Conservation (phyloP, 2,797 vertebrate genomes). For the Sebastes nivosus region DNA sequence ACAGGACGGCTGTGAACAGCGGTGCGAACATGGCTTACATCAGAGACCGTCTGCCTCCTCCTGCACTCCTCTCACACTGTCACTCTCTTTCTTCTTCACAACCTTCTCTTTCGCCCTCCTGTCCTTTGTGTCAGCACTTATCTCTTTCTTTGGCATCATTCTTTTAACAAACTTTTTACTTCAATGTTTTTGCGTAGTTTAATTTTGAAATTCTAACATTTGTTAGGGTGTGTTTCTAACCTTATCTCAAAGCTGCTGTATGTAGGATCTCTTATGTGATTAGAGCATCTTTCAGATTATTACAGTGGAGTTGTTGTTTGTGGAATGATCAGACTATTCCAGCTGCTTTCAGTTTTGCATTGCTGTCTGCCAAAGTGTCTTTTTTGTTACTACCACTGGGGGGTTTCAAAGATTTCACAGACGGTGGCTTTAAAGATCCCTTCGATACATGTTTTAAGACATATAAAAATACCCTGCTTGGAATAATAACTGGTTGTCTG, state of each 20-base stretch:
- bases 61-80: slow-evolving; percentile 61
- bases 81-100: slow-evolving; percentile 52
- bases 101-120: slow-evolving; percentile 6
- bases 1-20: slow-evolving; percentile 71
- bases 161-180: not conserved
- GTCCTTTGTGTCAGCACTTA: slow-evolving; percentile 25
- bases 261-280: not conserved
- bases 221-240: not conserved
- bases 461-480: too few species aligned
- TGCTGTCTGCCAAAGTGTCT: not conserved
- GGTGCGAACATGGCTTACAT: slow-evolving; percentile 71
- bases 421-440: not conserved
- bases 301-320: not conserved
- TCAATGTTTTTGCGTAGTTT: not conserved
- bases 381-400: not conserved
- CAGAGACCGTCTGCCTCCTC: slow-evolving; percentile 67
- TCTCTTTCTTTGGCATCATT: not conserved
- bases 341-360: not conserved
- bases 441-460: not conserved
- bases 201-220: not conserved
- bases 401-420: not conserved
- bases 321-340: not conserved
- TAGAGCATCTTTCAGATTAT: not conserved
- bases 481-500: too few species aligned
- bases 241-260: not conserved